Base-by-base conservation (phyloP, 2,797 vertebrate genomes). In the Serranus cabrilla region DNA sequence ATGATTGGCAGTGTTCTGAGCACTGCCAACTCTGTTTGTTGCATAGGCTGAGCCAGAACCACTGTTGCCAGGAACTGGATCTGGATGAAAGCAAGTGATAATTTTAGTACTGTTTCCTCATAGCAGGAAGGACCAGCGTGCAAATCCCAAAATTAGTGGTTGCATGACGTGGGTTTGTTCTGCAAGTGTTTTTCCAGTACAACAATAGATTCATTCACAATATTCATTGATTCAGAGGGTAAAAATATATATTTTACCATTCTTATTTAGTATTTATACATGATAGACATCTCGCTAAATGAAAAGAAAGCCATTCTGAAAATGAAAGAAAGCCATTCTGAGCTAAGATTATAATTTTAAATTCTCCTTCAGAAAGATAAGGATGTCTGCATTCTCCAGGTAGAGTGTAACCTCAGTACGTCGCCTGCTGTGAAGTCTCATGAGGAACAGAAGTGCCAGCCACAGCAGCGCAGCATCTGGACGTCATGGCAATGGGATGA, bases 11-110 rank as follows among this genome's bases (percentile, higher is more conserved):
- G 67, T 11, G 39, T 59, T 76, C 43, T 47, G 37, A 47, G 54
- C 17, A 4, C 51, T 81, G 82, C 75, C 83, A 87, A 62, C 73
- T 74, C 75, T 59, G 66, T 75, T 80, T 78, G 82, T 67, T 68
- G 34, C 64, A 50, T 50, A 49, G 47, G 27, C 73, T 31, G 45
- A 74, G 69, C 31, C 59, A 80, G 67, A 81, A 11, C 5, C 49
- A 68, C 18, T 18, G 37, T 21, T 80, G 65, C 65, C 76, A 85
- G 58, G 63, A 74, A 54, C 27, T 64, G 34, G 73, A 61, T 58
- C 61, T 49, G 21, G 21, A 45, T 62, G 42, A 58, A 58, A 58
- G 52, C 50, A 63, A 64, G 40, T 7, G 12, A 66, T 78, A 46
- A 80, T 65, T 80, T 72, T 66, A 73, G 68, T 65, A 56, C 50